Conservation (phyloP, 2,888 invertebrate genomes). For the Hanleya hanleyi region DNA sequence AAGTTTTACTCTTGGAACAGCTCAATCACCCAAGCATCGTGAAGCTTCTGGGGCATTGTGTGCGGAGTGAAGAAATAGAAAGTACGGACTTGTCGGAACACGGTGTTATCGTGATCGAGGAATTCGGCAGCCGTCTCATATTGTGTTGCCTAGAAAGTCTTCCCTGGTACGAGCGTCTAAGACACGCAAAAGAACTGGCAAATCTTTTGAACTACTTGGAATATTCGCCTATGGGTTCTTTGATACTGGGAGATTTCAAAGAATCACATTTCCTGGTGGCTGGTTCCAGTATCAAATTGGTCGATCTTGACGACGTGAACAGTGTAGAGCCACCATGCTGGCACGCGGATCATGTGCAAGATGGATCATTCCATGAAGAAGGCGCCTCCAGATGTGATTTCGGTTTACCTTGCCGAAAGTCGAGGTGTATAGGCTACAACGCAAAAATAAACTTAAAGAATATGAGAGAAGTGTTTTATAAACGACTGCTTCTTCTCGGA, state of each 20-base stretch:
- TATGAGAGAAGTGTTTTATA: too few species aligned
- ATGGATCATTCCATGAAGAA: too few species aligned
- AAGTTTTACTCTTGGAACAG: slow-evolving; percentile 65
- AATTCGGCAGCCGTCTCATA: slow-evolving; percentile 58
- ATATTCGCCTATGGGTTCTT: slow-evolving; percentile 66
- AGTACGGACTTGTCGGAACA: slow-evolving; percentile 66
- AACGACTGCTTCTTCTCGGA: too few species aligned
- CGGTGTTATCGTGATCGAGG: slow-evolving; percentile 65
- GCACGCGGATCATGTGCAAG: too few species aligned
- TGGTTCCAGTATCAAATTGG: slow-evolving; percentile 59
- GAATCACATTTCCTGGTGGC: slow-evolving; percentile 65
- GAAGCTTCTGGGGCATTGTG: slow-evolving; percentile 65
- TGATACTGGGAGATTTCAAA: slow-evolving; percentile 66
- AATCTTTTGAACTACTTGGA: slow-evolving; percentile 63
- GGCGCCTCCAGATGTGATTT: too few species aligned
- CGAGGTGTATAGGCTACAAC: too few species aligned
- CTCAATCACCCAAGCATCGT: slow-evolving; percentile 63
- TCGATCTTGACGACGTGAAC: slow-evolving; percentile 69
- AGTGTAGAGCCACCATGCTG: slow-evolving; percentile 62
- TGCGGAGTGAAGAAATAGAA: slow-evolving; percentile 67
- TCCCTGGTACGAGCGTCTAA: slow-evolving; percentile 54
- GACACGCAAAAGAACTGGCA: slow-evolving; percentile 56
- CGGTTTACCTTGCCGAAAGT: too few species aligned
- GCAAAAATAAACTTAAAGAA: too few species aligned
- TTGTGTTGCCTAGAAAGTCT: slow-evolving; percentile 52